A percentile compares a stretch with the other conserved stretches of the same genome.
phyloP scores from a whole-genome alignment of 2,113 vertebrate species.

The Lamprotornis superbus region DNA sequence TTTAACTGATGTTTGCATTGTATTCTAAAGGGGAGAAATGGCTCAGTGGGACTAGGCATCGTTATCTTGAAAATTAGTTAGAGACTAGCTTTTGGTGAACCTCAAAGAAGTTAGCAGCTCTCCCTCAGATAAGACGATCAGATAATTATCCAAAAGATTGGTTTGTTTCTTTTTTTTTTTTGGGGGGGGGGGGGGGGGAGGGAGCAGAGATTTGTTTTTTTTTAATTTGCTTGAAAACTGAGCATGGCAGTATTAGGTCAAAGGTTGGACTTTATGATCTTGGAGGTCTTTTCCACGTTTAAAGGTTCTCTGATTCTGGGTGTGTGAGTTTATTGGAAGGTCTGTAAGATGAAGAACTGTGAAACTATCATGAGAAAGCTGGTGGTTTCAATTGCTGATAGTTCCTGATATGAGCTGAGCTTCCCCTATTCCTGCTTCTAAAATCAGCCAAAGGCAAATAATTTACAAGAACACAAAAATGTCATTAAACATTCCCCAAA shows the following conservation, averaged over 20 bases:
- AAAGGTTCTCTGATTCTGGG: not conserved
- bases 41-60: not conserved
- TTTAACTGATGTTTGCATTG: not conserved
- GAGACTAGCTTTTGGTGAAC: not conserved
- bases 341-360: not conserved
- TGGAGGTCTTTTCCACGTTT: not conserved
- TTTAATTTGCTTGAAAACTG: not conserved
- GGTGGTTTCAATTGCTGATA: not conserved
- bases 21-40: not conserved
- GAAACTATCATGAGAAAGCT: not conserved
- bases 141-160: not conserved
- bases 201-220: not conserved
- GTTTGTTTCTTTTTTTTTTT: too few relatives aligned
- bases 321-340: not conserved
- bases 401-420: not conserved
- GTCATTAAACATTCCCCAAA: conserved; percentile 26
- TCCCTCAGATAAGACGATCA: not conserved
- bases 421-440: not conserved
- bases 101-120: not conserved
- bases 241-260: not conserved
- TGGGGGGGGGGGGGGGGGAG: not conserved
- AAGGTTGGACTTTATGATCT: not conserved
- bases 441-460: not conserved
- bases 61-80: not conserved
- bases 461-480: conserved; percentile 41